Evolutionary conservation across 2,888 invertebrate species (phyloP).

Genomic region (Papilio demoleus): DNA sequence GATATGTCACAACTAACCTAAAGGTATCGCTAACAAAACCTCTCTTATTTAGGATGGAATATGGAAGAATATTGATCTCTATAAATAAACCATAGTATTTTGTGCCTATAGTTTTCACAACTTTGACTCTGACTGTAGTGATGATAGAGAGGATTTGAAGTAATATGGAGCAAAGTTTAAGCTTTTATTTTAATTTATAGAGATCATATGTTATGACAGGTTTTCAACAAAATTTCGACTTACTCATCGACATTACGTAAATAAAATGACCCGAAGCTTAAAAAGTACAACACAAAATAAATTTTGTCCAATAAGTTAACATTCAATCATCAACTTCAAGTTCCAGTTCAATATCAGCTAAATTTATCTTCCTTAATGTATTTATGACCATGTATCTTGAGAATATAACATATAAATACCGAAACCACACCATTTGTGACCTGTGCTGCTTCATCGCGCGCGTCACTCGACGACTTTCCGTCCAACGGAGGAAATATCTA

Average conservation of each 20-base stretch:
- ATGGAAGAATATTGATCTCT: no score
- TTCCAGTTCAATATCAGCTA: conserved; percentile 90
- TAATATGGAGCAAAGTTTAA: no score
- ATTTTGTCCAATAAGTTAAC: neutral
- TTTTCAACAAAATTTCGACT: no score
- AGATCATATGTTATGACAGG: no score
- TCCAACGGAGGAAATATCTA: conserved; percentile 87
- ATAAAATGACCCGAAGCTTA: neutral
- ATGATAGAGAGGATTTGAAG: no score
- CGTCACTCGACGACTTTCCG: conserved; percentile 84
- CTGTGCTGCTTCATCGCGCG: conserved; percentile 93
- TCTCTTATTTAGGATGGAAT: no score
- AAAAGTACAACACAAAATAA: no score
- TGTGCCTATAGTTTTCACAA: no score
- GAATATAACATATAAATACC: conserved; percentile 93
- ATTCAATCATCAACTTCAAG: conserved; percentile 86
- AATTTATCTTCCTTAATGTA: conserved; percentile 89
- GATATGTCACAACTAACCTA: conserved; percentile 11
- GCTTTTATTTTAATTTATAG: no score
- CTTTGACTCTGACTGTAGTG: no score
- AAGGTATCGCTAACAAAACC: no score
- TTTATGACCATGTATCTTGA: conserved; percentile 96
- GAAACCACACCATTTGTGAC: conserved; percentile 98
- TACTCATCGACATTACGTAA: neutral
- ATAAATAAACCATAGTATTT: no score